Percentiles rank a stretch among this genome's conserved stretches.
phyloP scores from a whole-genome alignment of 2,113 vertebrate genomes.

The Cathartes aura region DNA sequence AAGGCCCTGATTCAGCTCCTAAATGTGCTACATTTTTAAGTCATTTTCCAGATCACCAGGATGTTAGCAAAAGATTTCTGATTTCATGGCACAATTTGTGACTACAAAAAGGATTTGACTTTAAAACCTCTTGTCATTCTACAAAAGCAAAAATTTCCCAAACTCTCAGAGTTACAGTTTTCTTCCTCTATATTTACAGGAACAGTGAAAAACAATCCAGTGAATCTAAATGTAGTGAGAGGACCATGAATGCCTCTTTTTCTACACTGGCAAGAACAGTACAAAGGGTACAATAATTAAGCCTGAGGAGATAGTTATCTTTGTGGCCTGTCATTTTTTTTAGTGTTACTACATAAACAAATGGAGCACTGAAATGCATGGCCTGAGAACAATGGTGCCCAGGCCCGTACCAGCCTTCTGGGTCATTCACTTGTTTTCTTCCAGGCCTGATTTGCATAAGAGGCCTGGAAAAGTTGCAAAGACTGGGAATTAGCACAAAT shows the following conservation, averaged over 20 bases:
- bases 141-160: not conserved
- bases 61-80: not conserved
- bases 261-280: not conserved
- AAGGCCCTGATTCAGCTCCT: not conserved
- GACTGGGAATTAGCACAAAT: not conserved
- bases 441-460: conserved; percentile 34
- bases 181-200: not conserved
- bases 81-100: not conserved
- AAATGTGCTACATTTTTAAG: not conserved
- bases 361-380: conserved; percentile 20
- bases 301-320: not conserved
- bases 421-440: conserved; percentile 19
- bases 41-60: not conserved
- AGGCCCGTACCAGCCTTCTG: not conserved
- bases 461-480: conserved; percentile 13
- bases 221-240: not conserved
- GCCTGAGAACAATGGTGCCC: conserved; percentile 36
- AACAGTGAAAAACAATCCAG: not conserved
- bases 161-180: not conserved
- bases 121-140: not conserved
- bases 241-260: not conserved
- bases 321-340: not conserved
- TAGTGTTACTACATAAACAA: conserved; percentile 5
- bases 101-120: not conserved
- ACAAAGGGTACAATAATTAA: conserved; percentile 32